Percentiles rank a stretch among this genome's conserved stretches.
phyloP scores from a whole-genome alignment of 2,888 invertebrate species.

The Callyntrura guangdongensis region DNA sequence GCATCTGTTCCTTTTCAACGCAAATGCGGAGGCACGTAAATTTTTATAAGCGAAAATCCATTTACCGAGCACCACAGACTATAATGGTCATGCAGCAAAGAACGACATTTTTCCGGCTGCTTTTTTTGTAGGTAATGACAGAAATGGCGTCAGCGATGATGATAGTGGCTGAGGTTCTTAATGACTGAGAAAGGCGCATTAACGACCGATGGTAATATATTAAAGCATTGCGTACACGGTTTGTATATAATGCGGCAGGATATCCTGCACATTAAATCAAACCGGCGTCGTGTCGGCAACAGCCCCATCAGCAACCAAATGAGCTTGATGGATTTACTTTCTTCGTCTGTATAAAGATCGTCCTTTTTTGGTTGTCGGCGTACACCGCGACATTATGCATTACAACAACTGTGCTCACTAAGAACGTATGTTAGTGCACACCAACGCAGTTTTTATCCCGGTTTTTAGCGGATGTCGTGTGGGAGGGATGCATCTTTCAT shows the following conservation, averaged over 20 bases:
- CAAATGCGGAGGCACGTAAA: neutral
- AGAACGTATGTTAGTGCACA: neutral
- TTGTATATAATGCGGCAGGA: slow-evolving; percentile 17
- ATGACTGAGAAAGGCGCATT: slow-evolving; percentile 56
- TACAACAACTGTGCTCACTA: neutral
- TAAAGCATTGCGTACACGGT: neutral
- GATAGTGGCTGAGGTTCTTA: slow-evolving; percentile 24
- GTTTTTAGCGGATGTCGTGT: neutral
- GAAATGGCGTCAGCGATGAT: neutral
- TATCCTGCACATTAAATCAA: slow-evolving; percentile 57
- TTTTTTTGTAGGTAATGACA: no score
- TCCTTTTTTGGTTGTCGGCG: neutral
- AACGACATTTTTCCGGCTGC: no score
- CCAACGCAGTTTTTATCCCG: no score
- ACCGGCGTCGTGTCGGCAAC: slow-evolving; percentile 14
- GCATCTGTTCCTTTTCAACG: neutral
- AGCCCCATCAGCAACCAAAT: slow-evolving; percentile 12
- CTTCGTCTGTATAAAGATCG: slow-evolving; percentile 8
- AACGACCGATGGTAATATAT: neutral
- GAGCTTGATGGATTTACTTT: slow-evolving; percentile 52
- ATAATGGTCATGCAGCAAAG: no score
- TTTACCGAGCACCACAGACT: no score
- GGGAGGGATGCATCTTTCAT: neutral
- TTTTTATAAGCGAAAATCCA: no score
- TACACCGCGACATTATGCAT: neutral